Evolutionary conservation across 2,113 vertebrate genomes (phyloP), one percentile per base, ranked within the genome.

Genomic region (Etia nguti): DNA sequence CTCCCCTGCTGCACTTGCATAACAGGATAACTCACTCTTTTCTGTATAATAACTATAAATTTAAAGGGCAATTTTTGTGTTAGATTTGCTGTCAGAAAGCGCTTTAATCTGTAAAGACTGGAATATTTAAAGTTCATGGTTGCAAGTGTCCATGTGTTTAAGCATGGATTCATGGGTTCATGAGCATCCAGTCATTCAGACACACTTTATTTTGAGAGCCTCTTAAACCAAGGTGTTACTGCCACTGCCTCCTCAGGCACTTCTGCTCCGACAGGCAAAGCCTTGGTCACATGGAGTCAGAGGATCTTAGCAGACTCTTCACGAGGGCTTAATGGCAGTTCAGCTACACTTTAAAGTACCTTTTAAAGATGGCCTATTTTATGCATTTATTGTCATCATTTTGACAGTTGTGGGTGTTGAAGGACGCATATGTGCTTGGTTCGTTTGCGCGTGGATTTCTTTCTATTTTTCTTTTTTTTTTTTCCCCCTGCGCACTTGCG

Each of bases 211-310:
- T 94, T 89, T 85, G 80, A 90, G 94, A 94, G 83, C 80, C 91
- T 94, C 87, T 95, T 91, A 93, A 85, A 84, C 85, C 80, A 85
- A 95, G 93, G 95, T 94, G 95, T 92, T 86, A 68, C 92, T 90
- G 93, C 89, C 89, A 89, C 81, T 83, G 57, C 54, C 79, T 91
- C 90, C 87, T 86, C 85, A 15, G 86, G 90, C 92, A 83, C 79
- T 83, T 89, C 82, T 83, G 82, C 90, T 87, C 89, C 83, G 68
- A 90, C 87, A 88, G 88, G 59, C 85, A 85, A 85, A 79, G 81
- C 65, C 86, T 62, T 43, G 88, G 80, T 91, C 81, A 81, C 91
- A 89, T 89, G 84, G 75, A 68, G 86, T 79, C 83, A 26, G 70
- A 89, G 89, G 79, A 90, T 80, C 89, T 79, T 88, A 79, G 79